Percentiles rank a stretch among this genome's conserved stretches.
These are phyloP conservation scores for Dinocampus coccinellae DNA, from an alignment of 2,888 invertebrate species.

Conservation along the genomic window DNA sequence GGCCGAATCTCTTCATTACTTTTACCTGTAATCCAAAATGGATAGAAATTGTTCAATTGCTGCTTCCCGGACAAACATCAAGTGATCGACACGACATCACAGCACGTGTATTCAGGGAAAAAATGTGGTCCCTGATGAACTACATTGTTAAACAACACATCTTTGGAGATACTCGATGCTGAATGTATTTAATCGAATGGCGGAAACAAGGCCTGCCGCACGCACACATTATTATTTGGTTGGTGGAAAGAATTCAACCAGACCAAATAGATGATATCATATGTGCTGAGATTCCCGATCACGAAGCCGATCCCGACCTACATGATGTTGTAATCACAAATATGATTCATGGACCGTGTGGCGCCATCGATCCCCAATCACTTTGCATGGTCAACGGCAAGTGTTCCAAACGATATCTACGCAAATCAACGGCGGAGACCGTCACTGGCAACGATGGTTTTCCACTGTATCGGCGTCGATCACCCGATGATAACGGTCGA, in stretches of 20 bases:
- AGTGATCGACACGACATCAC: constrained; percentile 41
- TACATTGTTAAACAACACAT: constrained; percentile 11
- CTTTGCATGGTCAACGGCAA: neutral
- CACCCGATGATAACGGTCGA: constrained; percentile 49
- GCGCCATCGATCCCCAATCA: constrained; percentile 48
- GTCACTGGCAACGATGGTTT: constrained; percentile 57
- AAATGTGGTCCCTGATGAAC: constrained; percentile 15
- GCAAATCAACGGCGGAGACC: constrained; percentile 49
- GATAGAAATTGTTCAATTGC: constrained; percentile 43
- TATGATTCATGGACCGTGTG: constrained; percentile 41
- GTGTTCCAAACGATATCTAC: constrained; percentile 50
- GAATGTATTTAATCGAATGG: constrained; percentile 15
- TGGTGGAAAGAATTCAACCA: constrained; percentile 34
- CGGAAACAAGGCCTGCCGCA: too few relatives aligned
- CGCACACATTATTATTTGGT: constrained; percentile 56
- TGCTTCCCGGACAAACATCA: constrained; percentile 36
- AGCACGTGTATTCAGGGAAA: constrained; percentile 42
- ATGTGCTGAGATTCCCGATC: constrained; percentile 47
- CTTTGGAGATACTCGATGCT: constrained; percentile 25
- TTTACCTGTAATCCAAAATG: constrained; percentile 34
- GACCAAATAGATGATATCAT: constrained; percentile 46
- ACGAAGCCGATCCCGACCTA: constrained; percentile 44
- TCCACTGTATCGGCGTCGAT: constrained; percentile 55
- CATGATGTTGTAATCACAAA: constrained; percentile 51
- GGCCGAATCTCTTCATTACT: constrained; percentile 49